Percentiles rank a stretch among this genome's conserved stretches.
Evolutionary conservation across 2,888 invertebrate genomes (phyloP).

Genomic region (Drosophila lutescens): DNA sequence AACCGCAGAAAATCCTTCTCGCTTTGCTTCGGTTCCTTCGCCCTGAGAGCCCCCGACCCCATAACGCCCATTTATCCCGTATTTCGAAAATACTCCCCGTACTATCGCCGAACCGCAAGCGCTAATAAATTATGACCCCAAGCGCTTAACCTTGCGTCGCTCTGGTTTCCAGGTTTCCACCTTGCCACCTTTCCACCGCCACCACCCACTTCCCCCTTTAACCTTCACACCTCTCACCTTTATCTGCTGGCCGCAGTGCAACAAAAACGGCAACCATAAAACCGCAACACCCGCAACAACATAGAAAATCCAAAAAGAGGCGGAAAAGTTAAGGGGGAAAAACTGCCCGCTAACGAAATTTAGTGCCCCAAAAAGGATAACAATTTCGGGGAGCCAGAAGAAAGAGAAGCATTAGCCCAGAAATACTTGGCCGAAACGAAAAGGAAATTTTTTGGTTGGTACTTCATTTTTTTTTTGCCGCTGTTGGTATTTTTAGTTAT

Average conservation of each 20-base stretch:
- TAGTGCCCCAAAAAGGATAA: slow-evolving; percentile 73
- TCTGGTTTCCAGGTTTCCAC: slow-evolving; percentile 22
- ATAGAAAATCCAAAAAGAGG: slow-evolving; percentile 55
- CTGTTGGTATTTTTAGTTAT: slow-evolving; percentile 61
- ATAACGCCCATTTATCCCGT: slow-evolving; percentile 28
- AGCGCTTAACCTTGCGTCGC: slow-evolving; percentile 67
- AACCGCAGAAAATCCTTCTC: slow-evolving; percentile 41
- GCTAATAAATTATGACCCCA: slow-evolving; percentile 73
- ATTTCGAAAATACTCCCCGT: slow-evolving; percentile 24
- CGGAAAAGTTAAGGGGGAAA: slow-evolving; percentile 26
- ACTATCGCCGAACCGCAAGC: slow-evolving; percentile 59
- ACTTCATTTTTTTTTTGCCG: neutral
- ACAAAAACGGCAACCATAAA: slow-evolving; percentile 59
- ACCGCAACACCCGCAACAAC: slow-evolving; percentile 71
- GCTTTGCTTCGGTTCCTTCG: slow-evolving; percentile 18
- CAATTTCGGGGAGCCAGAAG: slow-evolving; percentile 53
- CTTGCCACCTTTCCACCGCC: slow-evolving; percentile 16
- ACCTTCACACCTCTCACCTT: slow-evolving; percentile 22
- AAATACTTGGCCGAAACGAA: slow-evolving; percentile 60
- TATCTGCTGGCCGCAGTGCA: slow-evolving; percentile 51
- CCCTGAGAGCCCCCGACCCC: neutral
- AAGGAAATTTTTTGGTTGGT: slow-evolving; percentile 61
- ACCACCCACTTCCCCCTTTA: slow-evolving; percentile 2
- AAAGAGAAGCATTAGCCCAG: slow-evolving; percentile 71
- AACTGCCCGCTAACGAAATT: slow-evolving; percentile 76